phyloP scores from a whole-genome alignment of 2,113 vertebrate genomes.

The Sylvilagus bachmani region DNA sequence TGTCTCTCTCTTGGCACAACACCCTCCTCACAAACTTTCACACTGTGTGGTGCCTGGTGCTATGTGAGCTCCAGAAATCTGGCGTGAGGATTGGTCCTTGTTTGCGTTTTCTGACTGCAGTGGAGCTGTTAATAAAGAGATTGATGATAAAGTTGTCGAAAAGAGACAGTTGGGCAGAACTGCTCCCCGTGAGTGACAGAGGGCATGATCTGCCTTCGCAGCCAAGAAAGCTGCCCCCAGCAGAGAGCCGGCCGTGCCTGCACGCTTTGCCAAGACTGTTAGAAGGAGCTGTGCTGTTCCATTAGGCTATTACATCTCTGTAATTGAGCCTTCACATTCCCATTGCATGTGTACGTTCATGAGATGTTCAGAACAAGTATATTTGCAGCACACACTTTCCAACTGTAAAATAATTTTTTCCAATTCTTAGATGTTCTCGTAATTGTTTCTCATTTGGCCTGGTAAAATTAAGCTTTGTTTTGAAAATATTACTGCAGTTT shows the following conservation, averaged over 20 bases:
- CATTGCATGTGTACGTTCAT: neutral
- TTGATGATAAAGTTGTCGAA: conserved; percentile 96
- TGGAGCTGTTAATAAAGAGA: conserved; percentile 98
- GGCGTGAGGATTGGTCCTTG: conserved; percentile 86
- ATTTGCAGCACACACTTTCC: neutral
- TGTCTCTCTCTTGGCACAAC: conserved; percentile 69
- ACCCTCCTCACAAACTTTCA: conserved; percentile 69
- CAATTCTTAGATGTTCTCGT: neutral
- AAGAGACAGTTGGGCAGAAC: conserved; percentile 98
- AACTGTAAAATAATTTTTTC: neutral
- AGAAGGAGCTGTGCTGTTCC: conserved; percentile 49
- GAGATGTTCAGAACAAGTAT: neutral
- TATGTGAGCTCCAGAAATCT: conserved; percentile 85
- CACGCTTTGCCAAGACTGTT: conserved; percentile 90
- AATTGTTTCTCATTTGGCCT: conserved; percentile 30
- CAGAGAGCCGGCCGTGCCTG: conserved; percentile 87
- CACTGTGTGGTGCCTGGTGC: conserved; percentile 79
- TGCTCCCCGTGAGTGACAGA: conserved; percentile 96
- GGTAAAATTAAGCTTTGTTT: conserved; percentile 37
- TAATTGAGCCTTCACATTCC: neutral
- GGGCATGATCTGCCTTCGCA: conserved; percentile 93
- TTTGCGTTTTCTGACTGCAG: conserved; percentile 90
- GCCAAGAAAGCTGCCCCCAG: conserved; percentile 90
- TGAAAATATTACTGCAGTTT: conserved; percentile 22
- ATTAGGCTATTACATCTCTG: conserved; percentile 25